These are phyloP conservation scores for Cynopterus brachyotis DNA, from an alignment of 2,113 vertebrate species.

Conservation along the genomic window DNA sequence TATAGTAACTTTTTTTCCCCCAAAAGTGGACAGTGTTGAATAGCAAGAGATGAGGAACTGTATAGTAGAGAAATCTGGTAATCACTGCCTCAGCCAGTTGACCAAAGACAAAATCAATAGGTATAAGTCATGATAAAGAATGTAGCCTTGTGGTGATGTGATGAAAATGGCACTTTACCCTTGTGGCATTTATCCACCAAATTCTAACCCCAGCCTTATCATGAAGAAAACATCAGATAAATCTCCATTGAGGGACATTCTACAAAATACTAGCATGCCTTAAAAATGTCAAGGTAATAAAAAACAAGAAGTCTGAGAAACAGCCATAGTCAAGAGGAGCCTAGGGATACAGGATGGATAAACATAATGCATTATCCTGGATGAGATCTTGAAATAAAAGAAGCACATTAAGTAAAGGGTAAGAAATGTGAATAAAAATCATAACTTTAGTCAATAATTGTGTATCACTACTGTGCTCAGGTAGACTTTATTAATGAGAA, in stretches of 20 bases:
- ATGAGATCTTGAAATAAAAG: neutral
- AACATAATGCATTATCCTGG: neutral
- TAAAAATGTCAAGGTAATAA: neutral
- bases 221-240: neutral
- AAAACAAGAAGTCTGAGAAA: neutral
- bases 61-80: neutral
- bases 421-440: neutral
- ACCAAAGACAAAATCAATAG: neutral
- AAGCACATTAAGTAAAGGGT: neutral
- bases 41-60: neutral
- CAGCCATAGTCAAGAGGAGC: neutral
- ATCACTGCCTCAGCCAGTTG: too few species aligned
- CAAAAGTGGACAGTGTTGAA: neutral
- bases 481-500: neutral
- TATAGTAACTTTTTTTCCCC: neutral
- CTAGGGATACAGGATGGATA: neutral
- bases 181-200: neutral
- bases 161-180: neutral
- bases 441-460: neutral
- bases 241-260: neutral
- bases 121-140: neutral
- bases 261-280: neutral
- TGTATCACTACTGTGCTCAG: neutral
- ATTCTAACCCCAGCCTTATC: neutral
- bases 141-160: neutral